These are phyloP conservation scores for Cyrtonyx montezumae DNA, from an alignment of 2,113 vertebrate genomes.

Conservation along the genomic window DNA sequence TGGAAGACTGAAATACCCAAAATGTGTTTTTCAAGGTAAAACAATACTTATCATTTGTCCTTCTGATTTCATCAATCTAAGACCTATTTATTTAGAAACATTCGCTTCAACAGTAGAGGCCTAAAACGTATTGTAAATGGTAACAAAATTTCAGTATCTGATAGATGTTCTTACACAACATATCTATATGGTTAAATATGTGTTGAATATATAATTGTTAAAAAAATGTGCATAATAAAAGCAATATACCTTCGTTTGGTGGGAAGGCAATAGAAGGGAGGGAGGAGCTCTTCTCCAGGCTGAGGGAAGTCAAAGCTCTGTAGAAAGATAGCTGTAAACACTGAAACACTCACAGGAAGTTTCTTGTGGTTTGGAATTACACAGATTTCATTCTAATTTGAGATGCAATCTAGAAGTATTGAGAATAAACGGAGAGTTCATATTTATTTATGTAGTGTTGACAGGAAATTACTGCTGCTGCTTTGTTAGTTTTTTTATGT, in stretches of 20 bases:
- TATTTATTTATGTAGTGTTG: neutral
- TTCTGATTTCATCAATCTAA: neutral
- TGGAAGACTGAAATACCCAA: conserved; percentile 73
- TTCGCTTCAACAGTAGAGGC: neutral
- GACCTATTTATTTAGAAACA: neutral
- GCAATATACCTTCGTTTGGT: neutral
- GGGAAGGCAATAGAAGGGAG: neutral
- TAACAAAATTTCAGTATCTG: neutral
- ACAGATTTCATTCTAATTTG: neutral
- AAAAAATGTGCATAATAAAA: neutral
- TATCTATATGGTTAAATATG: neutral
- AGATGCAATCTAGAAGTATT: neutral
- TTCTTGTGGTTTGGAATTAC: neutral
- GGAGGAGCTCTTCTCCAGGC: neutral
- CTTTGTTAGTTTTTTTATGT: neutral
- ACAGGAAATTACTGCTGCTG: neutral
- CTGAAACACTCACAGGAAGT: neutral
- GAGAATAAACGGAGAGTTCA: neutral
- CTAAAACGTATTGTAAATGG: neutral
- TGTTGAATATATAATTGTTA: neutral
- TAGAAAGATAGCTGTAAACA: neutral
- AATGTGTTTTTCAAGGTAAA: conserved; percentile 77
- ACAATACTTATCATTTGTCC: neutral
- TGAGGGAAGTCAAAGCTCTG: neutral
- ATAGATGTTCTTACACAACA: neutral